Evolutionary conservation across 2,888 invertebrate genomes (phyloP), one percentile per base, ranked within the genome.

Genomic region (Micropterix aruncella): DNA sequence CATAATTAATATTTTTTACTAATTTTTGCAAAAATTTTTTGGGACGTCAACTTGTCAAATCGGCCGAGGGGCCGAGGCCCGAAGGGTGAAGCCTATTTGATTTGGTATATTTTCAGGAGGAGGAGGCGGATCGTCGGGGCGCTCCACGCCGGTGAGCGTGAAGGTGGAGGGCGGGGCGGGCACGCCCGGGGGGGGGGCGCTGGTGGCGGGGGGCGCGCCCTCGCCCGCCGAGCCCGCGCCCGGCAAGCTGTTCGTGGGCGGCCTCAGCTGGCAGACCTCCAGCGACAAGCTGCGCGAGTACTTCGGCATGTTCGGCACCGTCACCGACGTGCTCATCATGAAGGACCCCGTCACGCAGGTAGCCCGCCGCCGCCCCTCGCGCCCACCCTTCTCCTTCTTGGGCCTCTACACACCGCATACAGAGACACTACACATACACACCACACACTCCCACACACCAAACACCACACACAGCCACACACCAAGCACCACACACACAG

Each of bases 281-380:
- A 84, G 87, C 45, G 91, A 92, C 63, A 92, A 90, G 63, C 77
- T 92, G n/a, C 73, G 87, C 55, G 90, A 91, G 57, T 92, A 92
- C 65, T 92, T 92, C 55, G 85, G 87, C 45, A 88, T 90, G 83
- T 92, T 90, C 56, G 92, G 92, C 46, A 82, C 84, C 3, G 90
- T 92, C 52, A 86, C 89, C 19, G 91, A 92, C 61, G 91, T 92
- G 45, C 78, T 91, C 50, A 91, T 92, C 57, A 91, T 92, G 91
- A 91, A 91, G 71, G 91, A 92, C 65, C 91, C 91, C 1, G 84
- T 90, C 37, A 91, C 91, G 51, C 90, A 90, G 86, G 91, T 91
- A 70, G 68, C 66, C 55, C 46, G 5, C 5, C 27, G 27, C 27
- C 27, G 27, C 12, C 12, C 27, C 27, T 7, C 27, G 7, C 27